A percentile compares a stretch with the other conserved stretches of the same genome.
These are phyloP conservation scores for Macaca nemestrina DNA, from an alignment of 2,113 vertebrate genomes.

Conservation along the genomic window DNA sequence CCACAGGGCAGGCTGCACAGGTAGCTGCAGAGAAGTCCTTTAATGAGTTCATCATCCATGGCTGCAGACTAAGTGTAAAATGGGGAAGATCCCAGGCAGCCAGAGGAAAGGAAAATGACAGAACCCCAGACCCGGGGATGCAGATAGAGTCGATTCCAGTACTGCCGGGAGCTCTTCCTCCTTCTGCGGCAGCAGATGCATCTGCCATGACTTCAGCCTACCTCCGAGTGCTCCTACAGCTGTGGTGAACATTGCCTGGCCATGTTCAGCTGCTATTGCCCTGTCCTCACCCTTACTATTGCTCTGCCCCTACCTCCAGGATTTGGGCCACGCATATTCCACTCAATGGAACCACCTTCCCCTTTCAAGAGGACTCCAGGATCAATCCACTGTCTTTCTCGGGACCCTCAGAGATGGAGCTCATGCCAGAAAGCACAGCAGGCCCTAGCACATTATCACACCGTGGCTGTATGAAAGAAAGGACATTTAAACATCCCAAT, in stretches of 20 bases:
- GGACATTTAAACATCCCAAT: background rate
- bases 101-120: no score
- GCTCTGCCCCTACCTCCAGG: constrained; percentile 91
- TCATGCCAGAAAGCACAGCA: constrained; percentile 89
- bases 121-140: no score
- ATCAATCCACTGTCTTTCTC: constrained; percentile 94
- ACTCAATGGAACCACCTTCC: constrained; percentile 89
- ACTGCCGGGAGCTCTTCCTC: constrained; percentile 83
- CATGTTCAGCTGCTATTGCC: constrained; percentile 25
- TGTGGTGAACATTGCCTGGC: constrained; percentile 86
- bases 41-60: no score
- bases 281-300: constrained; percentile 90
- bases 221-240: constrained; percentile 89
- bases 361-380: constrained; percentile 92
- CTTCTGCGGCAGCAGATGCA: constrained; percentile 89
- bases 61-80: no score
- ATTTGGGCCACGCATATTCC: constrained; percentile 90
- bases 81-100: no score
- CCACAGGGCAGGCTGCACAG: no score
- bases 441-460: constrained; percentile 76
- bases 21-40: no score
- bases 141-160: no score
- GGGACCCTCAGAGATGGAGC: constrained; percentile 96
- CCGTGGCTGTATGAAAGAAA: background rate
- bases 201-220: constrained; percentile 94